These are phyloP conservation scores for Dromius quadrimaculatus DNA, from an alignment of 2,888 invertebrate genomes.

Conservation along the genomic window DNA sequence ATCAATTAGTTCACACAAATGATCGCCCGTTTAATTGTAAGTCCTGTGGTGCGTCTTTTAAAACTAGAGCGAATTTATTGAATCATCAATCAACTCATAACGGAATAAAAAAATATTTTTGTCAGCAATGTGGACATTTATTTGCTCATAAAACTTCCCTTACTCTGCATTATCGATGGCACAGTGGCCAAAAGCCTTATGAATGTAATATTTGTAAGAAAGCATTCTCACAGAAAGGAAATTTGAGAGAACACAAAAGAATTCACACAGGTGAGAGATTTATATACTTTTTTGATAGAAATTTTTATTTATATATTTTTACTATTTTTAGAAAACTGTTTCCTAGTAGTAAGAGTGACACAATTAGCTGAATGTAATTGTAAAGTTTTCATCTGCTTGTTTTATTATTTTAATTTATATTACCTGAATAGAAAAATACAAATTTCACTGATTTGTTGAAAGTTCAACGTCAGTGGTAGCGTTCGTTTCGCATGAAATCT, in stretches of 20 bases:
- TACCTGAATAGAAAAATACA: no score
- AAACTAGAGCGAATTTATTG: constrained; percentile 78
- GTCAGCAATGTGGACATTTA: constrained; percentile 74
- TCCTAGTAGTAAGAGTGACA: no score
- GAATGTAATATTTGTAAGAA: constrained; percentile 78
- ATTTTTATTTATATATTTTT: neutral
- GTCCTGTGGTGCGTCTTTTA: constrained; percentile 73
- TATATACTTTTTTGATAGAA: neutral
- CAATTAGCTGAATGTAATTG: no score
- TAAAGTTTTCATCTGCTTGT: no score
- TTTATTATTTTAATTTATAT: no score
- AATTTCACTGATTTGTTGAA: no score
- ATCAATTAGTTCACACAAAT: constrained; percentile 84
- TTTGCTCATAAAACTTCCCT: constrained; percentile 85
- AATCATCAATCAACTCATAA: constrained; percentile 81
- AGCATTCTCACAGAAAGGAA: constrained; percentile 82
- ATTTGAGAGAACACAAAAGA: constrained; percentile 80
- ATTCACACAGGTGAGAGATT: constrained; percentile 72
- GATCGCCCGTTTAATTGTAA: constrained; percentile 75
- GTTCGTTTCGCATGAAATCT: no score
- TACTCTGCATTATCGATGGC: constrained; percentile 79
- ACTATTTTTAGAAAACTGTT: no score
- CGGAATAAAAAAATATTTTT: constrained; percentile 76
- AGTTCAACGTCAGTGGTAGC: no score
- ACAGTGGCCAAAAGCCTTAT: constrained; percentile 78